A percentile compares a stretch with the other conserved stretches of the same genome.
These are phyloP conservation scores for Phengaris arion DNA, from an alignment of 2,888 invertebrate species.

Conservation along the genomic window DNA sequence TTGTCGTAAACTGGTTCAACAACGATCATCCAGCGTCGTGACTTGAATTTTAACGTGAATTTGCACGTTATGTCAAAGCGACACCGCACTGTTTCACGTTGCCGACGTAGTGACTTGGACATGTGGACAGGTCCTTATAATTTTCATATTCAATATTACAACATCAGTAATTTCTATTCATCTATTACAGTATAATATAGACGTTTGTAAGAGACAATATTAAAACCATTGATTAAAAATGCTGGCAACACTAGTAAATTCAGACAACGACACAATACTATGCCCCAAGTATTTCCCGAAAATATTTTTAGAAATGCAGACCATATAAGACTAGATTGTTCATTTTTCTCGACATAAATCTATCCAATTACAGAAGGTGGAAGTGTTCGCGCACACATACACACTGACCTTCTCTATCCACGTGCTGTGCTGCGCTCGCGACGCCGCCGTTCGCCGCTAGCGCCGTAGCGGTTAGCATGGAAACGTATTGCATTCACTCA, in stretches of 20 bases:
- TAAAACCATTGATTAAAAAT: neutral
- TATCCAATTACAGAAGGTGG: constrained; percentile 12
- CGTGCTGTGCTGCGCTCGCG: constrained; percentile 82
- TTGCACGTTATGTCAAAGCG: no score
- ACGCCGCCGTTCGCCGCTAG: constrained; percentile 73
- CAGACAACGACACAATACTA: neutral
- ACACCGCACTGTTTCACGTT: no score
- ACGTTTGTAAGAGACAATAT: neutral
- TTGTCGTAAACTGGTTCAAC: no score
- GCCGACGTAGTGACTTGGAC: no score
- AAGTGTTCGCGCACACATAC: constrained; percentile 37
- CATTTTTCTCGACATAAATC: neutral
- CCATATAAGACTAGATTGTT: neutral
- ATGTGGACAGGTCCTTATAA: no score
- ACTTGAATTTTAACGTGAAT: no score
- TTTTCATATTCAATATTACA: no score
- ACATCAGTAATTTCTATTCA: no score
- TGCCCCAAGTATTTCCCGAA: neutral
- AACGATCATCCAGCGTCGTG: no score
- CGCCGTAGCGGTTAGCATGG: constrained; percentile 79
- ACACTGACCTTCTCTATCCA: constrained; percentile 92
- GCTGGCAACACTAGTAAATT: neutral
- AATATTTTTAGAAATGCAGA: neutral
- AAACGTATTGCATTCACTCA: constrained; percentile 75
- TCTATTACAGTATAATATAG: no score